These are phyloP conservation scores for Apodemia zela DNA, from an alignment of 2,888 invertebrate genomes.

Conservation along the genomic window DNA sequence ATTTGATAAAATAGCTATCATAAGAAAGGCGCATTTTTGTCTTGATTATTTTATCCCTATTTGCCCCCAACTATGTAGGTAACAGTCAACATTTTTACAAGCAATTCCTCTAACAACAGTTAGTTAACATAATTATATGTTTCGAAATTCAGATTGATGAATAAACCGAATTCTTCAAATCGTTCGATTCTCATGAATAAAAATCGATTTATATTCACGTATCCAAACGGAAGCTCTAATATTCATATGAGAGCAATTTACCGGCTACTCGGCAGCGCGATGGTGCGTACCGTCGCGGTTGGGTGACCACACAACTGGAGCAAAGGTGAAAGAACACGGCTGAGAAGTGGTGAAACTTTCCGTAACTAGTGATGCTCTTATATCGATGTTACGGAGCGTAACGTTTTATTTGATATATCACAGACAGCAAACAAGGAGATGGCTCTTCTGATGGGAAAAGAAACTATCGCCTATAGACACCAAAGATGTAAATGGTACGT, in stretches of 20 bases:
- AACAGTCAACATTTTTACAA: background rate
- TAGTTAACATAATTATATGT: background rate
- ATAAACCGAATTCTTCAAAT: slow-evolving; percentile 10
- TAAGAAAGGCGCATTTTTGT: too few species aligned
- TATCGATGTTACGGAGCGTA: slow-evolving; percentile 10
- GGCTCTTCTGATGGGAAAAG: too few species aligned
- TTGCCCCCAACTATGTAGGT: too few species aligned
- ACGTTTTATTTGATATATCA: too few species aligned
- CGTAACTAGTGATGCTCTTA: slow-evolving; percentile 18
- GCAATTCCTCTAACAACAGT: background rate
- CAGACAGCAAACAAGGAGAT: too few species aligned
- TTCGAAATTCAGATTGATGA: background rate
- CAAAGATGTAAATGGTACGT: too few species aligned
- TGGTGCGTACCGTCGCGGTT: slow-evolving; percentile 64
- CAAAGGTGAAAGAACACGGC: slow-evolving; percentile 72
- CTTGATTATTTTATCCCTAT: too few species aligned
- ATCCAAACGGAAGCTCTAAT: slow-evolving; percentile 43
- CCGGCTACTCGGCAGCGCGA: slow-evolving; percentile 39
- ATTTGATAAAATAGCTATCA: too few species aligned
- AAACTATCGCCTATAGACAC: too few species aligned
- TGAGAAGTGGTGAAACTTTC: slow-evolving; percentile 26
- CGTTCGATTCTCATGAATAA: slow-evolving; percentile 28
- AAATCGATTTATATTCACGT: slow-evolving; percentile 30
- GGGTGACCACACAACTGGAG: slow-evolving; percentile 61
- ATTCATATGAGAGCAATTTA: slow-evolving; percentile 32